Evolutionary conservation across 2,888 invertebrate genomes (phyloP).

Genomic region (Euplexia lucipara): DNA sequence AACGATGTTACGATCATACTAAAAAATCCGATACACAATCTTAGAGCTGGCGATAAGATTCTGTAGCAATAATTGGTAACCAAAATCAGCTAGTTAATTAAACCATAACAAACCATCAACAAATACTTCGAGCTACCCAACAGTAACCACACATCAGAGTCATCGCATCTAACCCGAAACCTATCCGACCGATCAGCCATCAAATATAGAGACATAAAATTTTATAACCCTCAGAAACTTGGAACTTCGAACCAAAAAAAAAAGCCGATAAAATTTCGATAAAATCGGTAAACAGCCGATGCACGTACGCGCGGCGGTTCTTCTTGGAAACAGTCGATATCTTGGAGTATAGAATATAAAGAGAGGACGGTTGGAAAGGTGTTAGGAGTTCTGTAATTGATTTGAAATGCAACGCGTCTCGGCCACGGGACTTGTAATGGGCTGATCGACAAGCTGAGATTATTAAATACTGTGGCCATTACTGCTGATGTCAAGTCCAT

Average conservation of each 20-base stretch:
- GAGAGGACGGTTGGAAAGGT: conserved; percentile 58
- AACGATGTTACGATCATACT: not conserved
- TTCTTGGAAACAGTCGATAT: conserved; percentile 65
- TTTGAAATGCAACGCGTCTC: conserved; percentile 67
- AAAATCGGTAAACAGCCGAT: conserved; percentile 75
- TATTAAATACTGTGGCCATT: conserved; percentile 58
- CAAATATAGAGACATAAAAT: conserved; percentile 80
- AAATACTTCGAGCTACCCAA: conserved; percentile 40
- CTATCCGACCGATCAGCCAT: conserved; percentile 71
- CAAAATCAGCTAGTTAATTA: conserved; percentile 27
- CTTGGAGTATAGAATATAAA: conserved; percentile 68
- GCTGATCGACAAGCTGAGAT: conserved; percentile 65
- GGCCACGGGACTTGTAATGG: conserved; percentile 53
- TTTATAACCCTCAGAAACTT: conserved; percentile 73
- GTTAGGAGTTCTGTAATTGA: conserved; percentile 67
- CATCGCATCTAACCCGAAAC: conserved; percentile 33
- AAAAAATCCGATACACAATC: not conserved
- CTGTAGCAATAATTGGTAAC: conserved; percentile 19
- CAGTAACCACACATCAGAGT: conserved; percentile 45
- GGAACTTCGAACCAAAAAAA: conserved; percentile 67
- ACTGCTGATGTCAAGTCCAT: conserved; percentile 36
- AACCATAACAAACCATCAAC: conserved; percentile 53
- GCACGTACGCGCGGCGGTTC: conserved; percentile 69
- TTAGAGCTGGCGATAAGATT: not conserved
- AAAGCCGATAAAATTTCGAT: conserved; percentile 72